Conservation (phyloP, 2,113 vertebrate species). For the Calyptommatus sinebrachiatus region DNA sequence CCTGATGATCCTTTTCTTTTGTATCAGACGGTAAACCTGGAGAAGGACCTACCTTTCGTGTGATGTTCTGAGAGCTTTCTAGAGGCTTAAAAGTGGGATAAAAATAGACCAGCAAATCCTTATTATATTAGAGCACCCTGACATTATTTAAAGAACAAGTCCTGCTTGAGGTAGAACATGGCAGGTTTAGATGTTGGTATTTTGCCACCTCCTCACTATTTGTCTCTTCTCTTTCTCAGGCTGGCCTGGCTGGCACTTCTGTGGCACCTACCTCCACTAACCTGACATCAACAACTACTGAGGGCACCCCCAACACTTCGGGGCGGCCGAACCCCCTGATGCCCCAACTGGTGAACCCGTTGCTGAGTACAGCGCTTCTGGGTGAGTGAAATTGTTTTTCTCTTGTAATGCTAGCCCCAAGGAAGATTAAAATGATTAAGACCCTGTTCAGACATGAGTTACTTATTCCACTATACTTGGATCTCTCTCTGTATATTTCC, state of each 20-base stretch:
- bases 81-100: too few relatives aligned
- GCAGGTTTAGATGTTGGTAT: neutral
- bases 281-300: slow-evolving; percentile 62
- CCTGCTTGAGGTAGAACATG: neutral
- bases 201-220: neutral
- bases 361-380: slow-evolving; percentile 79
- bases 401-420: neutral
- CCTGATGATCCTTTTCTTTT: too few relatives aligned
- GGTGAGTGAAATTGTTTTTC: slow-evolving; percentile 61
- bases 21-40: too few relatives aligned
- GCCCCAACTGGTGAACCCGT: slow-evolving; percentile 75
- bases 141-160: neutral
- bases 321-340: slow-evolving; percentile 73
- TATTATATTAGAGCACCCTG: too few relatives aligned
- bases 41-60: too few relatives aligned
- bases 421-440: neutral
- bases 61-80: too few relatives aligned
- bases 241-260: slow-evolving; percentile 70
- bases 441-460: too few relatives aligned
- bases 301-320: slow-evolving; percentile 54
- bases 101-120: too few relatives aligned
- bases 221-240: slow-evolving; percentile 22
- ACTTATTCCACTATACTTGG: too few relatives aligned
- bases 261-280: slow-evolving; percentile 75
- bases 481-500: too few relatives aligned